These are phyloP conservation scores for Lymantria dispar DNA, from an alignment of 2,888 invertebrate genomes.

Conservation along the genomic window DNA sequence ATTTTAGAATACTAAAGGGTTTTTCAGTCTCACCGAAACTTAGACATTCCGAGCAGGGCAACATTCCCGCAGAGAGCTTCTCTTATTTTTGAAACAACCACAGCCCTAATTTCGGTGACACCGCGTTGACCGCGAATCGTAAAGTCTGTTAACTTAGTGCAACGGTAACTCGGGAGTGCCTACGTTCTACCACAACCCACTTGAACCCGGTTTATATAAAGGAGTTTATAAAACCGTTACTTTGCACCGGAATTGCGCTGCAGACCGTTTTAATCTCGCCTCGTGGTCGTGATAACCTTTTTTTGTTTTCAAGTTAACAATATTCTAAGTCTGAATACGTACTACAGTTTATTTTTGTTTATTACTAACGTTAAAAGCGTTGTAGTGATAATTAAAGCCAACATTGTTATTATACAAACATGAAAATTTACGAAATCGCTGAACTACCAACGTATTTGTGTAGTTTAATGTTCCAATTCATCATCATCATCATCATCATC, in stretches of 20 bases:
- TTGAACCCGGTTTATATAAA: neutral
- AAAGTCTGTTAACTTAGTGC: slow-evolving; percentile 33
- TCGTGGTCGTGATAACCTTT: slow-evolving; percentile 13
- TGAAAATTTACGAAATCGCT: no score
- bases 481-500: no score
- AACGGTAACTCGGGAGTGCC: slow-evolving; percentile 11
- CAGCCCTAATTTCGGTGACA: slow-evolving; percentile 35
- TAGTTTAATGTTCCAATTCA: no score
- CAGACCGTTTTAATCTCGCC: slow-evolving; percentile 30
- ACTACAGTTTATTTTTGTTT: slow-evolving; percentile 16
- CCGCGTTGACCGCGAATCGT: slow-evolving; percentile 32
- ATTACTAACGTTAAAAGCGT: no score
- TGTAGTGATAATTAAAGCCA: no score
- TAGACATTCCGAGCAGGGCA: slow-evolving; percentile 22
- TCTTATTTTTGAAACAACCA: slow-evolving; percentile 35
- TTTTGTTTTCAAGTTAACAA: slow-evolving; percentile 30
- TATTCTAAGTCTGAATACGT: slow-evolving; percentile 17
- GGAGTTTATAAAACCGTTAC: slow-evolving; percentile 13
- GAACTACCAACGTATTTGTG: no score
- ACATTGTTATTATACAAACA: no score
- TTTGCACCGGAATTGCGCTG: slow-evolving; percentile 19
- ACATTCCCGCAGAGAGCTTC: slow-evolving; percentile 13
- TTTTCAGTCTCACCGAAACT: neutral
- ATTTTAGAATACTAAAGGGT: no score
- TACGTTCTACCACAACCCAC: slow-evolving; percentile 12